These are phyloP conservation scores for Bufotes viridis DNA, from an alignment of 2,797 vertebrate genomes.

Conservation along the genomic window DNA sequence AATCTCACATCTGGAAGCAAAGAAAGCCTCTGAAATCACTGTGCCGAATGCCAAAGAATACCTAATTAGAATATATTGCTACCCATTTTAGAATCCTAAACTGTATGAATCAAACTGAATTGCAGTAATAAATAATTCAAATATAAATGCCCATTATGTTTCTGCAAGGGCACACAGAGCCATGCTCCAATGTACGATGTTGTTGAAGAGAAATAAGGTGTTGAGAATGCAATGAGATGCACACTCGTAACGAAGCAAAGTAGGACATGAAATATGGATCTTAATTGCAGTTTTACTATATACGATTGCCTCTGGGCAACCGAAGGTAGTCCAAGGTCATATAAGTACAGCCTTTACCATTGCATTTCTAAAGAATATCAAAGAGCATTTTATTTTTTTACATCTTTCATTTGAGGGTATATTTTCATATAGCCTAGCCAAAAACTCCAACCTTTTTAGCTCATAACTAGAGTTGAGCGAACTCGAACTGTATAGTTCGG, in stretches of 20 bases:
- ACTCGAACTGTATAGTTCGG: too few species aligned
- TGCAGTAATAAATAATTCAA: slow-evolving; percentile 48
- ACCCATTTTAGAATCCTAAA: slow-evolving; percentile 37
- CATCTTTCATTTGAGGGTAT: too few species aligned
- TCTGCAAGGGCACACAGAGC: slow-evolving; percentile 17
- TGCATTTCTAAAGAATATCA: neutral
- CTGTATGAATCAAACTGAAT: slow-evolving; percentile 47
- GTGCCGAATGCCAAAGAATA: slow-evolving; percentile 37
- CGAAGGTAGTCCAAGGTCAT: slow-evolving; percentile 22
- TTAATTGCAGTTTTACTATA: slow-evolving; percentile 34
- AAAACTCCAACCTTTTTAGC: too few species aligned
- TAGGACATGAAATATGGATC: slow-evolving; percentile 30
- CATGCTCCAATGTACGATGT: slow-evolving; percentile 7
- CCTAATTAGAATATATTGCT: slow-evolving; percentile 54
- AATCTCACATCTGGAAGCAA: slow-evolving; percentile 53
- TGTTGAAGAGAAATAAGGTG: slow-evolving; percentile 15
- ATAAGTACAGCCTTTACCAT: neutral
- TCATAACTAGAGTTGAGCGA: too few species aligned
- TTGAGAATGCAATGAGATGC: slow-evolving; percentile 37
- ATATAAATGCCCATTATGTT: slow-evolving; percentile 53
- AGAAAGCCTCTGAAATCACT: slow-evolving; percentile 29
- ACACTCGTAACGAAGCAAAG: slow-evolving; percentile 18
- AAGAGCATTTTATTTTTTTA: neutral
- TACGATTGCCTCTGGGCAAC: slow-evolving; percentile 30
- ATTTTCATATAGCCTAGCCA: neutral